Evolutionary conservation across 2,888 invertebrate genomes (phyloP).

Genomic region (Camponotus fellah): DNA sequence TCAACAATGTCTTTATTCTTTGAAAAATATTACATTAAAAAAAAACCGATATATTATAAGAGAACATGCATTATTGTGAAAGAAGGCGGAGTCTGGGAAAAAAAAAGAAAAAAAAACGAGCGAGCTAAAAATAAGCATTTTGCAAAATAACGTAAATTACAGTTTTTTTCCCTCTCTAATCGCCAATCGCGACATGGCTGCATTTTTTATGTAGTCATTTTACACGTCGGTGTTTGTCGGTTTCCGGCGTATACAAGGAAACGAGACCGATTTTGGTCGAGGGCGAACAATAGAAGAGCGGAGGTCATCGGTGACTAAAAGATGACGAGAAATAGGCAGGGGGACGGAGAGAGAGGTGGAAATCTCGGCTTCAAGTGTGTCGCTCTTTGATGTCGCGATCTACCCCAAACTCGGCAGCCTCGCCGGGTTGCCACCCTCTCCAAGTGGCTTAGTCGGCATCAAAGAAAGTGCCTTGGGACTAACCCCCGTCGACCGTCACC

Average conservation of each 20-base stretch:
- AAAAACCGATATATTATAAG: not conserved
- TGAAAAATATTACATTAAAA: not conserved
- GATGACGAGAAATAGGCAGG: slow-evolving; percentile 6
- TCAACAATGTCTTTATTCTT: not conserved
- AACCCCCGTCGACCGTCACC: slow-evolving; percentile 58
- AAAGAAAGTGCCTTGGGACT: slow-evolving; percentile 82
- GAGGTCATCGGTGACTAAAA: slow-evolving; percentile 79
- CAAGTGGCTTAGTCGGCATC: slow-evolving; percentile 76
- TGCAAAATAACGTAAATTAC: not conserved
- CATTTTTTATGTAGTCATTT: slow-evolving; percentile 9
- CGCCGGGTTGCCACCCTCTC: slow-evolving; percentile 72
- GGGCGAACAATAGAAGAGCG: slow-evolving; percentile 80
- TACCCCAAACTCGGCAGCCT: slow-evolving; percentile 79
- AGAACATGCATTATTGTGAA: not conserved
- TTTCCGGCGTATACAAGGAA: slow-evolving; percentile 75
- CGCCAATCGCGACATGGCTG: slow-evolving; percentile 11
- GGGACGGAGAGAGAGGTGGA: slow-evolving; percentile 60
- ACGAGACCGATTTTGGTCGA: slow-evolving; percentile 81
- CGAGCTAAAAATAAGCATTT: slow-evolving; percentile 7
- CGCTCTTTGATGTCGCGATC: slow-evolving; percentile 84
- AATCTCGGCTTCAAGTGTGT: slow-evolving; percentile 85
- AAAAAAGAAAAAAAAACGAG: not conserved
- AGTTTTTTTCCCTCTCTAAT: not conserved
- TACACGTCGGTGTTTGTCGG: not conserved
- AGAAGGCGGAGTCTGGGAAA: not conserved